Evolutionary conservation across 2,113 vertebrate genomes (phyloP).

Genomic region (Trematomus loennbergii): DNA sequence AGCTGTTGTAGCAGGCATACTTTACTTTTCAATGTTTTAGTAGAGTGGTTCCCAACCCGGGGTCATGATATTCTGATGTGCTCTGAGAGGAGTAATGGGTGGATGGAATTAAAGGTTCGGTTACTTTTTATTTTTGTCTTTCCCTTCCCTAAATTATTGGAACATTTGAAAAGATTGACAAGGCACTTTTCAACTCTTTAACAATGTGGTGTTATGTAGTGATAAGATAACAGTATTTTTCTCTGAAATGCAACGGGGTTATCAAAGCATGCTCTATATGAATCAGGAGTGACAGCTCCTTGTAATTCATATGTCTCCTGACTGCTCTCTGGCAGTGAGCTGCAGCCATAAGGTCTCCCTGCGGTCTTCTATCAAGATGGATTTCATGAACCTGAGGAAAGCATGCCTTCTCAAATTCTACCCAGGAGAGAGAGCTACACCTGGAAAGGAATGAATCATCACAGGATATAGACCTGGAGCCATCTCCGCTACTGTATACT

Average conservation of each 20-base stretch:
- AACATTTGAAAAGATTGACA: neutral
- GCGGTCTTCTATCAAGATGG: constrained; percentile 58
- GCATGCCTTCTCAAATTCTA: constrained; percentile 70
- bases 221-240: too few species aligned
- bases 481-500: constrained; percentile 49
- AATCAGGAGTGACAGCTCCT: constrained; percentile 11
- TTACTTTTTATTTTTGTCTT: too few species aligned
- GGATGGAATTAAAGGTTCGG: neutral
- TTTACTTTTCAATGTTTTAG: neutral
- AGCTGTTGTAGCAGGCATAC: neutral
- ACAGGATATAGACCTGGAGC: constrained; percentile 48
- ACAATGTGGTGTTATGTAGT: neutral
- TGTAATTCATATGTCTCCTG: constrained; percentile 56
- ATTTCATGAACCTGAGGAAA: constrained; percentile 74
- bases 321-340: constrained; percentile 24
- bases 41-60: neutral
- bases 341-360: constrained; percentile 39
- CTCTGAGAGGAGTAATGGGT: neutral
- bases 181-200: neutral
- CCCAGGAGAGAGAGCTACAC: constrained; percentile 42
- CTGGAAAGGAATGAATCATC: constrained; percentile 63
- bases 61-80: neutral
- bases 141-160: too few species aligned
- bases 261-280: constrained; percentile 24
- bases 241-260: neutral